Evolutionary conservation across 2,797 vertebrate genomes (phyloP).

Genomic region (Eulemur mongoz): DNA sequence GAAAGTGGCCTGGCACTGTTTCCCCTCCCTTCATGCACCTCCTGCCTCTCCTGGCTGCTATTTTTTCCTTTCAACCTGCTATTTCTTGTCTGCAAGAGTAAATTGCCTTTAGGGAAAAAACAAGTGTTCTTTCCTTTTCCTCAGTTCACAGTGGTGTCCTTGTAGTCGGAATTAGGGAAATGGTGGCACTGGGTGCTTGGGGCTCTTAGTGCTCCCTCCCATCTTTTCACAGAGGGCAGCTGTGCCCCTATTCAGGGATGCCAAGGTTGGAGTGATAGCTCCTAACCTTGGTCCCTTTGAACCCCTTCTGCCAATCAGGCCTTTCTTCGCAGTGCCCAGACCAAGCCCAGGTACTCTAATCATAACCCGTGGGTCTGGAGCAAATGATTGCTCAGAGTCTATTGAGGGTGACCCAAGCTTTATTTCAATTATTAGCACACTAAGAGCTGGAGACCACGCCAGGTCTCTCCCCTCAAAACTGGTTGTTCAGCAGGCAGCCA

Average conservation of each 20-base stretch:
- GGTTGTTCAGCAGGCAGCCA: slow-evolving; percentile 43
- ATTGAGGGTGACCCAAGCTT: background rate
- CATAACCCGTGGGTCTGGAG: background rate
- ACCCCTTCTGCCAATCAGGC: background rate
- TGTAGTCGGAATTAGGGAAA: background rate
- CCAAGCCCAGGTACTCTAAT: background rate
- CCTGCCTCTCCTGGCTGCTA: background rate
- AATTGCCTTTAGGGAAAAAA: background rate
- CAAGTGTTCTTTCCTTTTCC: background rate
- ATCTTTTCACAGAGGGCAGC: background rate
- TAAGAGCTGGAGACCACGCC: background rate
- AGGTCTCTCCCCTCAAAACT: slow-evolving; percentile 24
- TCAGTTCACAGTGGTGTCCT: background rate
- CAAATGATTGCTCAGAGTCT: background rate
- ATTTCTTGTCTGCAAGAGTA: background rate
- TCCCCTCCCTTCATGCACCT: background rate
- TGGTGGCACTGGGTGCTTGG: background rate
- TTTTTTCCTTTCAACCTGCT: background rate
- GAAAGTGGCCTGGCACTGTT: slow-evolving; percentile 84
- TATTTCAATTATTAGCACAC: background rate
- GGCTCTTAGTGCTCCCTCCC: background rate
- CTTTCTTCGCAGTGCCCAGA: background rate
- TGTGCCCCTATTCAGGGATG: background rate
- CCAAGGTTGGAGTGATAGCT: background rate
- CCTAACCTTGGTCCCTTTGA: background rate